phyloP scores from a whole-genome alignment of 2,797 vertebrate genomes.

The Xenops minutus region DNA sequence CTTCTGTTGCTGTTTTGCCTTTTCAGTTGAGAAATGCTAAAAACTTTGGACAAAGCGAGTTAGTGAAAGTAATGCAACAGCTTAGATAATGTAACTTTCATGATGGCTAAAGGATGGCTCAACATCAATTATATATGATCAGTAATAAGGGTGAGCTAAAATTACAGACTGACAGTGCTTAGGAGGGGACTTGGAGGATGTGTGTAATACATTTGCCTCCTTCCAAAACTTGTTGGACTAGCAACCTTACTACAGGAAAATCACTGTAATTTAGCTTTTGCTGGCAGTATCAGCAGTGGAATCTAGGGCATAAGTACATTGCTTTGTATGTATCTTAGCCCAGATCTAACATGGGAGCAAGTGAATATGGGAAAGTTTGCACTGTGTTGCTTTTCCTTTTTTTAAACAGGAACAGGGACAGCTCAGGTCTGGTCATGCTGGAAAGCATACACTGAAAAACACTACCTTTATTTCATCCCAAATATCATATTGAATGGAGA shows the following conservation, averaged over 20 bases:
- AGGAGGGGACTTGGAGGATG: slow-evolving; percentile 40
- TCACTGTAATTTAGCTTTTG: slow-evolving; percentile 47
- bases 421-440: neutral
- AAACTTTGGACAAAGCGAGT: neutral
- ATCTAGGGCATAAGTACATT: slow-evolving; percentile 39
- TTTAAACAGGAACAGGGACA: neutral
- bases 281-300: slow-evolving; percentile 26
- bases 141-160: slow-evolving; percentile 36
- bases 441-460: neutral
- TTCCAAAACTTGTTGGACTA: slow-evolving; percentile 52
- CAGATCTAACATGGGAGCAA: neutral
- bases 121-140: slow-evolving; percentile 21
- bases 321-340: neutral
- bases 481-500: neutral
- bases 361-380: neutral
- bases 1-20: neutral
- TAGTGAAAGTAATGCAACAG: slow-evolving; percentile 53
- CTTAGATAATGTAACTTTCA: slow-evolving; percentile 37
- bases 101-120: slow-evolving; percentile 16
- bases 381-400: neutral
- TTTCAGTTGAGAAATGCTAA: neutral
- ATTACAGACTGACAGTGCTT: slow-evolving; percentile 57
- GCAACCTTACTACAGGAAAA: slow-evolving; percentile 39
- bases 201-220: slow-evolving; percentile 31
- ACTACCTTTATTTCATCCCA: neutral